Conservation (phyloP, 2,113 vertebrate genomes). For the Cettia cetti region DNA sequence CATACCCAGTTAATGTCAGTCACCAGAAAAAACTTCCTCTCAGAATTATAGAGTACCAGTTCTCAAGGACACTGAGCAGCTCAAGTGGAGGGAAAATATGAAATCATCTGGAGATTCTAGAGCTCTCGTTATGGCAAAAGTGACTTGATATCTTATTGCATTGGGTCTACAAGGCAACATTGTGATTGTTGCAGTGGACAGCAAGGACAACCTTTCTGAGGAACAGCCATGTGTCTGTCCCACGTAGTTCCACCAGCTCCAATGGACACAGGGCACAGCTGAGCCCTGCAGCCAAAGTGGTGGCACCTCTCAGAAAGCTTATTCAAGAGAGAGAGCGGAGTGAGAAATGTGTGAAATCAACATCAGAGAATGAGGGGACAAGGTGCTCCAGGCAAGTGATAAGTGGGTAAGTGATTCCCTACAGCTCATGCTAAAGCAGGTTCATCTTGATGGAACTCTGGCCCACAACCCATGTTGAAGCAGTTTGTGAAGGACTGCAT, state of each 20-base stretch:
- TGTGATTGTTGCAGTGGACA: not conserved
- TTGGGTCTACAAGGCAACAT: not conserved
- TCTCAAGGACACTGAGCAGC: not conserved
- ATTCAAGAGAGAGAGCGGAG: not conserved
- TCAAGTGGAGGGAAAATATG: not conserved
- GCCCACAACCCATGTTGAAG: not conserved
- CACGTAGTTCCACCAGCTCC: not conserved
- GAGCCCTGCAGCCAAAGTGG: not conserved
- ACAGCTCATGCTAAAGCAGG: not conserved
- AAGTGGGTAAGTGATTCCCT: not conserved
- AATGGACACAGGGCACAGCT: not conserved
- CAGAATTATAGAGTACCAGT: not conserved
- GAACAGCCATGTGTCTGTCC: too few species aligned
- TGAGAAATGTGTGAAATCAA: not conserved
- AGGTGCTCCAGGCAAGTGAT: not conserved
- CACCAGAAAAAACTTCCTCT: not conserved
- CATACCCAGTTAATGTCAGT: not conserved
- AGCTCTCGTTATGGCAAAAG: not conserved
- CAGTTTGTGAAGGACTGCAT: not conserved
- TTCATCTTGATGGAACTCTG: not conserved
- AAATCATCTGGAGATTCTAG: not conserved
- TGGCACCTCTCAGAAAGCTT: not conserved
- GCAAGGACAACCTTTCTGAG: not conserved
- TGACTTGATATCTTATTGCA: not conserved
- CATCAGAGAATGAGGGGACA: rapidly evolving